Evolutionary conservation across 2,113 vertebrate genomes (phyloP), one percentile per base, ranked within the genome.

Genomic region (Oreochromis aureus): DNA sequence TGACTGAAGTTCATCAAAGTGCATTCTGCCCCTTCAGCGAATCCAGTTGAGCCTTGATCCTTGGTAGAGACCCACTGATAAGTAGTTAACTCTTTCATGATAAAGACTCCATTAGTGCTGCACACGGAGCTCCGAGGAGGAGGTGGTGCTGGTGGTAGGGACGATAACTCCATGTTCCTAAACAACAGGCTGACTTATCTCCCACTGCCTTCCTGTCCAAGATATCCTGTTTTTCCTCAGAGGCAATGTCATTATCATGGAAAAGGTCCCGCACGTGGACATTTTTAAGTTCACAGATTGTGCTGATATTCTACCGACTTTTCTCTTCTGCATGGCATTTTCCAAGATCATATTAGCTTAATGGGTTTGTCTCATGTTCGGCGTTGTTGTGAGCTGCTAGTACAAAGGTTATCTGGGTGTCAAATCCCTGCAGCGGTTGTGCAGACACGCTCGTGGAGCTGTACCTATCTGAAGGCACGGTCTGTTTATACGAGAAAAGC

Each of bases 101-200:
- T 95, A 94, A 93, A 87, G 84, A 89, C 86, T 85, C 82, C 86
- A 92, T 93, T 90, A 90, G 87, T 56, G 80, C 32, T 19, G 3
- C 55, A 80, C 46, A 76, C 69, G 79, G 24, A 82, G 48, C 71
- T 82, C 54, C 24, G 56, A 80, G 58, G 81, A 51, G 46, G 82
- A 73, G 27, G 59, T 12, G 39, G 80, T 81, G 76, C 80, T 79
- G 27, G 59, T 12, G 39, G 80, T 81, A 61, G 83, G 69, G 71
- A 82, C 8, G 89, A 92, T 92, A 90, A 90, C 81, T 89, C 69
- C 81, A 78, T 92, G 93, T 94, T 95, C 78, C 90, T 85, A 93
- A 95, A 95, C 93, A 94, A 88, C 90, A 54, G 53, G 81, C 63
- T 6, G 76, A 83, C 88, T 95, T 93, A 95, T 96, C 94, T 86